Base-by-base conservation (phyloP, 2,797 vertebrate species). In the Salmo trutta region DNA sequence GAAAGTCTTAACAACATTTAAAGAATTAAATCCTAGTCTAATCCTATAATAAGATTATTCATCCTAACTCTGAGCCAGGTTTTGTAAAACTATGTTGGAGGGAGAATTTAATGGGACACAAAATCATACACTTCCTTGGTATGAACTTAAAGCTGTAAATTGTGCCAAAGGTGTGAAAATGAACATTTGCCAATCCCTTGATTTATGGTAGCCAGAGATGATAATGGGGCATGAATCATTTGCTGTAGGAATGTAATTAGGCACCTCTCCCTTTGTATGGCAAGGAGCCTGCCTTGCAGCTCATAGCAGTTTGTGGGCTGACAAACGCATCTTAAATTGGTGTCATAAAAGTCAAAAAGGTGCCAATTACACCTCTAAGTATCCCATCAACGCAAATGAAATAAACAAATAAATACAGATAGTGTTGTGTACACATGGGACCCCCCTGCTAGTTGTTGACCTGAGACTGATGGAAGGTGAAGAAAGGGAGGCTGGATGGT, bases 271-370 rank as follows among this genome's bases (percentile, higher is more conserved):
- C 88, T 88, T 84, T 88, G 86, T 87, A 90, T 88, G 87, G 91
- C 86, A 78, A 59, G 84, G 84, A 86, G 85, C 90, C 93, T 92
- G 41, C 86, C 64, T 89, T 84, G 62, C 87, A 90, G 91, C 92
- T 93, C 89, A 85, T 31, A 91, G 94, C 93, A 88, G 89, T 94
- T 93, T 93, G 91, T 90, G 89, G 91, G 91, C 92, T 94, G 93
- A 94, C 93, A 95, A 94, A 93, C 94, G 92, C 91, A 91, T 93
- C 93, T 91, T 94, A 94, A 95, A 95, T 93, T 88, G 90, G 87
- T 92, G 91, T 93, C 93, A 95, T 95, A 95, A 95, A 95, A 94
- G 93, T 94, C 92, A 93, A 93, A 95, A 95, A 94, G 94, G 94
- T 95, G 94, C 90, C 92, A 95, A 95, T 94, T 95, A 94, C 94